Percentiles rank a stretch among this genome's conserved stretches.
Conservation (phyloP, 2,797 vertebrate genomes). For the Myotis pilosus region DNA sequence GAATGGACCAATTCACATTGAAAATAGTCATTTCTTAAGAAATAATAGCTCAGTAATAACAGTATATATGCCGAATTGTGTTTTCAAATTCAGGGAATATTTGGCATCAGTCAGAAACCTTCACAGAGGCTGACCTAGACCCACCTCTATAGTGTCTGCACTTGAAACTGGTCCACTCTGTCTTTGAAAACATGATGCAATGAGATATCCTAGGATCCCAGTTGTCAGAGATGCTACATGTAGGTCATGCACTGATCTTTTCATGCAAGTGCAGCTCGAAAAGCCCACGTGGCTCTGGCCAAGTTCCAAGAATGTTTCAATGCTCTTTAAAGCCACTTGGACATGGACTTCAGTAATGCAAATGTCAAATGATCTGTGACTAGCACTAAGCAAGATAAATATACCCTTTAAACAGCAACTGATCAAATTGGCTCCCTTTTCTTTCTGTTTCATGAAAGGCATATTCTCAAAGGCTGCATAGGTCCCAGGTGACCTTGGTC, state of each 20-base stretch:
- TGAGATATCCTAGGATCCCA: background rate
- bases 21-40: slow-evolving; percentile 34
- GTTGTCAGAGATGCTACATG: background rate
- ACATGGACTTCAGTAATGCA: slow-evolving; percentile 30
- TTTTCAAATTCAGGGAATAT: background rate
- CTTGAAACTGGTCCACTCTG: background rate
- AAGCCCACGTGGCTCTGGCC: background rate
- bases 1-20: slow-evolving; percentile 20
- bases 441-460: background rate
- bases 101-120: background rate
- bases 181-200: background rate
- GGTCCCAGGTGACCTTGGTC: background rate
- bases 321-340: slow-evolving; percentile 13
- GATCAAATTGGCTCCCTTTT: background rate
- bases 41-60: slow-evolving; percentile 21
- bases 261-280: background rate
- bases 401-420: background rate
- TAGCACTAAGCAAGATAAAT: slow-evolving; percentile 59
- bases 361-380: slow-evolving; percentile 41
- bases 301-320: slow-evolving; percentile 16
- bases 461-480: background rate
- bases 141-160: background rate
- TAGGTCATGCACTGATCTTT: background rate
- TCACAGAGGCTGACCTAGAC: background rate
- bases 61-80: background rate